Evolutionary conservation across 2,797 vertebrate species (phyloP).

Genomic region (Protosalanx chinensis): DNA sequence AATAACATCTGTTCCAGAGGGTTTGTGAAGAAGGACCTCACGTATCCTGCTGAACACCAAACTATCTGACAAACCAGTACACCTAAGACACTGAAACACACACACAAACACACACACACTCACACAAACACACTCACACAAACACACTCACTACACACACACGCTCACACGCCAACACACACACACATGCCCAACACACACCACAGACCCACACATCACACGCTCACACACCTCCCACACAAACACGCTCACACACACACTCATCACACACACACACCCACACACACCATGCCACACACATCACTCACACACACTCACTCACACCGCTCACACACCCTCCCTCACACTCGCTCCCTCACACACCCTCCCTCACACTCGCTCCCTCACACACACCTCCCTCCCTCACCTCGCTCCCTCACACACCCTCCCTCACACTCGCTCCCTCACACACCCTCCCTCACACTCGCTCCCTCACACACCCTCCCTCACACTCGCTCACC

Average conservation of each 20-base stretch:
- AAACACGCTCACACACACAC: too few relatives aligned
- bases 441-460: slow-evolving; percentile 49
- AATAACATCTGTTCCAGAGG: too few relatives aligned
- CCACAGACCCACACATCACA: neutral
- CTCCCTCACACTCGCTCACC: neutral
- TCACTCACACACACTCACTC: neutral
- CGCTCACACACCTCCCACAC: neutral
- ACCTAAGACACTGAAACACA: too few relatives aligned
- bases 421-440: neutral
- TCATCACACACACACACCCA: neutral
- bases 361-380: neutral
- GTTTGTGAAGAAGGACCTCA: neutral
- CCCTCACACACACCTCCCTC: neutral
- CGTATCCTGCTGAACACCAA: neutral
- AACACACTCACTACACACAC: neutral
- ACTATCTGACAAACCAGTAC: too few relatives aligned
- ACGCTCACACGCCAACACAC: neutral
- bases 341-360: neutral
- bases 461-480: neutral
- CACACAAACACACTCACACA: neutral
- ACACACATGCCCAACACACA: neutral
- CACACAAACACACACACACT: slow-evolving; percentile 1
- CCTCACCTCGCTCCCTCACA: slow-evolving; percentile 75
- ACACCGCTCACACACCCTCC: slow-evolving; percentile 43
- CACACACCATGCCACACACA: too few relatives aligned